Evolutionary conservation across 2,888 invertebrate species (phyloP).

Genomic region (Tiphia femorata): DNA sequence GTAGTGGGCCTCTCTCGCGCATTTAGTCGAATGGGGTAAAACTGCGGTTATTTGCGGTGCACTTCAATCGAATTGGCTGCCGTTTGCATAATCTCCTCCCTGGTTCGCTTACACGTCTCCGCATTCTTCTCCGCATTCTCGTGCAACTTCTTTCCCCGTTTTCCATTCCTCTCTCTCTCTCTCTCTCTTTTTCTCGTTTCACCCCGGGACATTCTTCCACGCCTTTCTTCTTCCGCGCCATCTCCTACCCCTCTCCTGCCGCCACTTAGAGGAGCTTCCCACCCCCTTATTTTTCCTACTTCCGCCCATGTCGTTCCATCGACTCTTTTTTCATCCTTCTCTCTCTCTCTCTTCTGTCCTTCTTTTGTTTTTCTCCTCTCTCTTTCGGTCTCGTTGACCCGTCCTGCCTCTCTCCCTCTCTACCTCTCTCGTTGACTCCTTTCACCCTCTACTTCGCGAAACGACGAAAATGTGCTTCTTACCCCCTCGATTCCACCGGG

Average conservation of each 20-base stretch:
- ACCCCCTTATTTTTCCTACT: neutral
- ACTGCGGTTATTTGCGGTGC: constrained; percentile 67
- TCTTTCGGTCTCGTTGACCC: neutral
- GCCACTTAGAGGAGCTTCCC: neutral
- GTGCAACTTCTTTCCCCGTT: constrained; percentile 30
- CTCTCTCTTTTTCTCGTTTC: neutral
- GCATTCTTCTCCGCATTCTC: constrained; percentile 19
- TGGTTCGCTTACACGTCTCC: constrained; percentile 26
- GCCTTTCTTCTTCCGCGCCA: neutral
- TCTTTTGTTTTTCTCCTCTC: constrained; percentile 9
- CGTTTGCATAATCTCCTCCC: constrained; percentile 65
- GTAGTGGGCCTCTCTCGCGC: constrained; percentile 31
- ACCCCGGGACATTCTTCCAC: neutral
- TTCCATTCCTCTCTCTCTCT: constrained; percentile 4
- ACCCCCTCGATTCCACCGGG: too few relatives aligned
- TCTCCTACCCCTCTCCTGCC: neutral
- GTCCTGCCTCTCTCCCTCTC: neutral
- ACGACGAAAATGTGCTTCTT: neutral
- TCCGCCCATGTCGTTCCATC: neutral
- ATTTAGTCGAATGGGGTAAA: constrained; percentile 63
- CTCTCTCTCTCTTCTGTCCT: constrained; percentile 4
- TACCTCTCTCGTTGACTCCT: neutral
- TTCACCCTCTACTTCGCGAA: neutral
- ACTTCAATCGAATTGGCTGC: constrained; percentile 67
- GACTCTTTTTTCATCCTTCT: too few relatives aligned